These are phyloP conservation scores for Cataglyphis hispanica DNA, from an alignment of 1,140 invertebrate genomes.

Conservation along the genomic window DNA sequence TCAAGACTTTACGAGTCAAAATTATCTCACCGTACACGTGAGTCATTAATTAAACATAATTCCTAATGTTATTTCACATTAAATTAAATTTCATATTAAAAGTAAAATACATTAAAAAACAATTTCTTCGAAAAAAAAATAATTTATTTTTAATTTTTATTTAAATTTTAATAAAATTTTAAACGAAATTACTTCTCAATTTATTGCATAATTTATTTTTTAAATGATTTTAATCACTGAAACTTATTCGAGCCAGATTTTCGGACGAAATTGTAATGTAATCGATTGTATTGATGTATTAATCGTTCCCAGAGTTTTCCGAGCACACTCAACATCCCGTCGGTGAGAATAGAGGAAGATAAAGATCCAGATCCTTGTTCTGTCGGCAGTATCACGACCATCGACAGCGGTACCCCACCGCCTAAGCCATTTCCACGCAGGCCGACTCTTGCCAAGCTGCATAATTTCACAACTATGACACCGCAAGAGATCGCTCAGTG, in stretches of 20 bases:
- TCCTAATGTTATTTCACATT: not conserved
- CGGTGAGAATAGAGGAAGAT: constrained; percentile 89
- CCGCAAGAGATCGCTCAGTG: constrained; percentile 95
- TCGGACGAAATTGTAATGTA: not conserved
- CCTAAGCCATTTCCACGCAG: constrained; percentile 79
- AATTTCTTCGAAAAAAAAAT: not conserved
- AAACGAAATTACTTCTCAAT: not conserved
- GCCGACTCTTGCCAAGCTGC: constrained; percentile 83
- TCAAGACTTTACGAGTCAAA: constrained; percentile 85
- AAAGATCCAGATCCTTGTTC: constrained; percentile 86
- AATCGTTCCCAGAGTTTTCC: constrained; percentile 88
- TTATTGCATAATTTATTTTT: not conserved
- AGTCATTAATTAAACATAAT: constrained; percentile 79
- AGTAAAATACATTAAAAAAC: not conserved
- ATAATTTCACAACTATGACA: constrained; percentile 92
- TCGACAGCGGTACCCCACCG: constrained; percentile 80
- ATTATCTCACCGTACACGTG: constrained; percentile 92
- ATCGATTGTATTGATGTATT: not conserved
- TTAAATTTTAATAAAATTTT: not conserved
- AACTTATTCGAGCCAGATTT: not conserved
- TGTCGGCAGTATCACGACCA: constrained; percentile 80
- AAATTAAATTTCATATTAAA: too few relatives aligned
- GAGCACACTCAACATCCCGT: constrained; percentile 88
- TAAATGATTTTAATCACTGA: not conserved
- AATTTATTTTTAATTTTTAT: not conserved